Percentiles rank a stretch among this genome's conserved stretches.
Evolutionary conservation across 2,797 vertebrate genomes (phyloP).

Genomic region (Alauda arvensis): DNA sequence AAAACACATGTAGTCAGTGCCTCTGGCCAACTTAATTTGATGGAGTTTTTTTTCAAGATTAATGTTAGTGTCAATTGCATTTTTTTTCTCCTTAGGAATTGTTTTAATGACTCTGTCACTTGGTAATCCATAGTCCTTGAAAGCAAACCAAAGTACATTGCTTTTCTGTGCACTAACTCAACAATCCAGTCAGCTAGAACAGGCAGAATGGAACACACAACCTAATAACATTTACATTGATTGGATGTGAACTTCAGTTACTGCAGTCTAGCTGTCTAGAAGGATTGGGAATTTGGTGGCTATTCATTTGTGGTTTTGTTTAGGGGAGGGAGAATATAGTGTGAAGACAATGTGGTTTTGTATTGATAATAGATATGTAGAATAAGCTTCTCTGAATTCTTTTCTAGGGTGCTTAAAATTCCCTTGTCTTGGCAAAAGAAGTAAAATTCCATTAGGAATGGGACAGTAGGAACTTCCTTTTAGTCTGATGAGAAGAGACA

Average conservation of each 20-base stretch:
- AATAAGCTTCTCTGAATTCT: neutral
- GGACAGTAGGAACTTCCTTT: neutral
- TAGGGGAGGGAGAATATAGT: neutral
- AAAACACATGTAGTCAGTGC: conserved; percentile 14
- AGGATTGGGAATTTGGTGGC: neutral
- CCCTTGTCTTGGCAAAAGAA: neutral
- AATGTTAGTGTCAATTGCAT: conserved; percentile 24
- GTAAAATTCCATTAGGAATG: neutral
- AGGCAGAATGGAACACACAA: neutral
- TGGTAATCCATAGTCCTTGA: conserved; percentile 24
- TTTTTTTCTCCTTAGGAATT: conserved; percentile 31
- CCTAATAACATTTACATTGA: conserved; percentile 29
- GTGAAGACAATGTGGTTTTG: neutral
- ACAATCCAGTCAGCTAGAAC: conserved; percentile 22
- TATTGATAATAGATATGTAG: neutral
- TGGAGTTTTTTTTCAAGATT: neutral
- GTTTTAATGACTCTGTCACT: conserved; percentile 44
- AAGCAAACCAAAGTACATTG: conserved; percentile 16
- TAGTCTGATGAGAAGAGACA: neutral
- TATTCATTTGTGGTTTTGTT: neutral
- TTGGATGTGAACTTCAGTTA: conserved; percentile 14
- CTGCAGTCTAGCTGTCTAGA: neutral
- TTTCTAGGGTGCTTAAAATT: neutral
- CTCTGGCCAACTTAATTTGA: conserved; percentile 20
- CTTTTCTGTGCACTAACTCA: neutral